Evolutionary conservation across 2,113 vertebrate genomes (phyloP).

Genomic region (Mungos mungo): DNA sequence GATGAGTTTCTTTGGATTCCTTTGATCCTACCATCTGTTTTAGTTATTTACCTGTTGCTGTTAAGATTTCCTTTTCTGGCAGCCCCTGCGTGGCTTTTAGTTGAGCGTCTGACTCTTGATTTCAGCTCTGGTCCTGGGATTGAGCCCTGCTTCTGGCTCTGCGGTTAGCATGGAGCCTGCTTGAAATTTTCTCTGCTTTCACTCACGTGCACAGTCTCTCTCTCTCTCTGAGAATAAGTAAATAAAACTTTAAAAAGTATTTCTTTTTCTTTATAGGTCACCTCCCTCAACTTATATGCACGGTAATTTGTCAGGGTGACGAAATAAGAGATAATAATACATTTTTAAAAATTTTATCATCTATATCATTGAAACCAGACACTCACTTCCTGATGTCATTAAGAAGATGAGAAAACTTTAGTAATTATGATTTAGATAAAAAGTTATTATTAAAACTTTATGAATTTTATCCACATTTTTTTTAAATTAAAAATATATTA

Average conservation of each 20-base stretch:
- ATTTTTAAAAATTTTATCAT: not conserved
- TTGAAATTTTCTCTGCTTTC: too few relatives aligned
- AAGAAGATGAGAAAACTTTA: not conserved
- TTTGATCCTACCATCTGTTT: not conserved
- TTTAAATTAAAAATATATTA: not conserved
- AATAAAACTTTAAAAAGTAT: not conserved
- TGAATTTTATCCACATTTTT: not conserved
- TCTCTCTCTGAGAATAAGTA: too few relatives aligned
- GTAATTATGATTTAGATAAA: not conserved
- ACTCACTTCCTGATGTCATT: not conserved
- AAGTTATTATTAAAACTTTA: not conserved
- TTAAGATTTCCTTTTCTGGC: not conserved
- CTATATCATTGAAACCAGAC: not conserved
- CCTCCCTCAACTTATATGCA: accelerated
- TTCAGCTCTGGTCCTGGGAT: too few relatives aligned
- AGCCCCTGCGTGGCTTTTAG: too few relatives aligned
- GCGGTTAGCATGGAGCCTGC: too few relatives aligned
- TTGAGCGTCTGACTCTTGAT: too few relatives aligned
- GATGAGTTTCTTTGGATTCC: not conserved
- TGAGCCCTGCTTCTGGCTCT: too few relatives aligned
- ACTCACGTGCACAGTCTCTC: too few relatives aligned
- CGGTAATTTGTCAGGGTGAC: not conserved
- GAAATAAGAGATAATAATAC: not conserved
- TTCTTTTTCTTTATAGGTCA: not conserved
- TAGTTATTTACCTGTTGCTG: not conserved